phyloP scores from a whole-genome alignment of 2,797 vertebrate genomes.

The Mionectes olivaceus region DNA sequence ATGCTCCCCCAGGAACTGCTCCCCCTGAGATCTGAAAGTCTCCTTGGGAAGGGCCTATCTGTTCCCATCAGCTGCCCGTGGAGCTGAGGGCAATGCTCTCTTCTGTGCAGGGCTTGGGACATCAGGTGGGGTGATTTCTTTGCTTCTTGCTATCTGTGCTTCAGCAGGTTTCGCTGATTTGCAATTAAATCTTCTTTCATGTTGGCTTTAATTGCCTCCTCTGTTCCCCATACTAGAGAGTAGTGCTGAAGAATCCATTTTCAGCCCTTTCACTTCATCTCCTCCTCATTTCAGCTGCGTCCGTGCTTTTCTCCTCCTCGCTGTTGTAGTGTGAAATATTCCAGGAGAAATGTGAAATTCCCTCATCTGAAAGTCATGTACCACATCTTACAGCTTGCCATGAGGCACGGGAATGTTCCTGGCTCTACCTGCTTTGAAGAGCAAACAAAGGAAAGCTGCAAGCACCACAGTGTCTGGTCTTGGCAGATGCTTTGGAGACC shows the following conservation, averaged over 20 bases:
- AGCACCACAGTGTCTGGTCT: constrained; percentile 13
- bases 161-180: background rate
- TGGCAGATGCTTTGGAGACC: constrained; percentile 46
- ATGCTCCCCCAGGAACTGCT: background rate
- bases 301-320: background rate
- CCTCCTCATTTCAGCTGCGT: background rate
- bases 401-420: constrained; percentile 7
- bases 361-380: constrained; percentile 30
- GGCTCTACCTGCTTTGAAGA: constrained; percentile 55
- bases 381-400: constrained; percentile 54
- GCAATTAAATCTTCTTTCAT: constrained; percentile 10
- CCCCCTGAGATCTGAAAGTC: background rate
- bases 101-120: background rate
- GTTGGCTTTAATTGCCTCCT: constrained; percentile 8
- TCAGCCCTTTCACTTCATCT: background rate
- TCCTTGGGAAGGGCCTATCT: background rate
- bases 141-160: background rate
- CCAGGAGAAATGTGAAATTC: constrained; percentile 30
- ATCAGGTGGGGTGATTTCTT: background rate
- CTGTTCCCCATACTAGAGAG: background rate
- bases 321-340: background rate
- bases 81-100: background rate
- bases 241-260: background rate
- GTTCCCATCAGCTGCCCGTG: background rate
- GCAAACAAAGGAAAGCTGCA: constrained; percentile 29